phyloP scores from a whole-genome alignment of 2,797 vertebrate species.

The Schizopygopsis malacanthus region DNA sequence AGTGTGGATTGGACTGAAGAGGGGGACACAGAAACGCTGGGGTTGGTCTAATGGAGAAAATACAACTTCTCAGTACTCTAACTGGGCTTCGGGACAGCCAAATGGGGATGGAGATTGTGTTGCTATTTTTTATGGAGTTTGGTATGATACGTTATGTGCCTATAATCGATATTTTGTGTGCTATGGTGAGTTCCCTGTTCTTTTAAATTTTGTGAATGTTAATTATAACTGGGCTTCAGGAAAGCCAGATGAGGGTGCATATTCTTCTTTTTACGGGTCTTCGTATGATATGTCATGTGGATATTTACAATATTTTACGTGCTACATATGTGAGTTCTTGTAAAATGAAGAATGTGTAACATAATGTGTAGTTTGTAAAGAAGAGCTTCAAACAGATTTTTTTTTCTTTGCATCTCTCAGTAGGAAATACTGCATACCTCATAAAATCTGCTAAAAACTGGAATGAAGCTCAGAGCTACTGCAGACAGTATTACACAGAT shows the following conservation, averaged over 20 bases:
- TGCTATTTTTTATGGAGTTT: background rate
- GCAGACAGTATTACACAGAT: constrained; percentile 36
- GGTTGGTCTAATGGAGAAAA: constrained; percentile 51
- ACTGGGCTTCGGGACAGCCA: background rate
- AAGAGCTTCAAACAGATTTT: background rate
- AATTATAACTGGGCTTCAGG: background rate
- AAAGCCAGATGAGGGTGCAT: no score
- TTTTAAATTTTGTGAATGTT: background rate
- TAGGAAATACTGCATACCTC: constrained; percentile 11
- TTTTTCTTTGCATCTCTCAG: background rate
- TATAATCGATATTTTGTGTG: background rate
- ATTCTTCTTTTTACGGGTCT: no score
- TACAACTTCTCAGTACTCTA: background rate
- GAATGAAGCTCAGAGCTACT: constrained; percentile 38
- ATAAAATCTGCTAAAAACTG: no score
- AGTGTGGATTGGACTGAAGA: constrained; percentile 62
- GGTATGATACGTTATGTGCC: background rate
- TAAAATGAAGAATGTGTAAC: no score
- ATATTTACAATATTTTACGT: no score
- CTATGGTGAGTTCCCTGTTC: background rate
- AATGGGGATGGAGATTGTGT: background rate
- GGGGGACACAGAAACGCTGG: fast-evolving
- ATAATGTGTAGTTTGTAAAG: no score
- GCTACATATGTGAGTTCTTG: no score
- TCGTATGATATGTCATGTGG: no score